phyloP scores from a whole-genome alignment of 2,888 invertebrate species.

The Drosophila mulleri region DNA sequence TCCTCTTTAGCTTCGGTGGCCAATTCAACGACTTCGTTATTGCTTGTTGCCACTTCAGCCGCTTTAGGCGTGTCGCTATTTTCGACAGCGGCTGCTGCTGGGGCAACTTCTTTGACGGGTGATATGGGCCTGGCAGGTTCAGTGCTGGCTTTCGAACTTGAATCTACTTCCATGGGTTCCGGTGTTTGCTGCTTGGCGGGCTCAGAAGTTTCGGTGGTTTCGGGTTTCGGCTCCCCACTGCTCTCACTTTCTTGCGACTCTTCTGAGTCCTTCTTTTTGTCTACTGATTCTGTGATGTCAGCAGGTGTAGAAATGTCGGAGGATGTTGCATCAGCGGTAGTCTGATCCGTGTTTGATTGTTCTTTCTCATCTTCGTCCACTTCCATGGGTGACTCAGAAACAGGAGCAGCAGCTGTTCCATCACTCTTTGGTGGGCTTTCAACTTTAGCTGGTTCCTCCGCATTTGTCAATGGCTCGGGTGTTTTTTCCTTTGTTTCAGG shows the following conservation, averaged over 20 bases:
- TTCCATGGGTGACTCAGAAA: conserved; percentile 53
- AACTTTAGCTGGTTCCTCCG: conserved; percentile 51
- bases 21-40: conserved; percentile 42
- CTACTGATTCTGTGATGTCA: conserved; percentile 43
- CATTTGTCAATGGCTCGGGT: conserved; percentile 36
- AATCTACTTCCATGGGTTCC: conserved; percentile 84
- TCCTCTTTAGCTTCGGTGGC: conserved; percentile 49
- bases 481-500: conserved; percentile 36
- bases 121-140: conserved; percentile 34
- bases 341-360: conserved; percentile 21
- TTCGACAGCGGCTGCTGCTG: conserved; percentile 19
- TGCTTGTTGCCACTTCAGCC: conserved; percentile 38
- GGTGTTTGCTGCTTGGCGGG: conserved; percentile 68
- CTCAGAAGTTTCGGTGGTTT: conserved; percentile 49
- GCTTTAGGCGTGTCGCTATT: conserved; percentile 18
- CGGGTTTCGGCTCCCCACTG: conserved; percentile 37
- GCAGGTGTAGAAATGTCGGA: conserved; percentile 38
- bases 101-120: conserved; percentile 32
- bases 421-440: conserved; percentile 50
- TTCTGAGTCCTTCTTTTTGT: conserved; percentile 31
- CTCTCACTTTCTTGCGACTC: conserved; percentile 29
- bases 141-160: conserved; percentile 57
- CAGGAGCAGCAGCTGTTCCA: conserved; percentile 34
- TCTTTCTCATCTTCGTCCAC: conserved; percentile 51
- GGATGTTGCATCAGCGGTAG: conserved; percentile 20